A percentile compares a stretch with the other conserved stretches of the same genome.
These are phyloP conservation scores for human (Homo sapiens) DNA, from an alignment of 2,113 vertebrate species.

Conservation along the genomic window DNA sequence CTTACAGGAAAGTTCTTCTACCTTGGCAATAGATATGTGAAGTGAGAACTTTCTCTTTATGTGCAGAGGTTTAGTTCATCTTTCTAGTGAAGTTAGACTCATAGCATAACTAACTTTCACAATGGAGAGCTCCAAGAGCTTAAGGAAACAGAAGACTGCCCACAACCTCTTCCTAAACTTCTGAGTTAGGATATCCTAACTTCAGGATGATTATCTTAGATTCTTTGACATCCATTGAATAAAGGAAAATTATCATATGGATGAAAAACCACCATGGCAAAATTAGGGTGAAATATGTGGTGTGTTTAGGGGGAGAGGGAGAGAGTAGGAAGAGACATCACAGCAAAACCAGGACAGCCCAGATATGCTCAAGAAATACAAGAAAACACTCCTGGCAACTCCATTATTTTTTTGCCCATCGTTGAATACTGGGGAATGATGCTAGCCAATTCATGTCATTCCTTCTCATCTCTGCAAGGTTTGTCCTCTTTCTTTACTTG, in stretches of 20 bases:
- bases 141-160: background rate
- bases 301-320: background rate
- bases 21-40: background rate
- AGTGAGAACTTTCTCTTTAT: background rate
- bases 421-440: background rate
- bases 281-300: background rate
- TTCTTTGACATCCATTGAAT: background rate
- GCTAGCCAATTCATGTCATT: background rate
- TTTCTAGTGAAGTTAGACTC: background rate
- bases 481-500: background rate
- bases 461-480: background rate
- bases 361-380: background rate
- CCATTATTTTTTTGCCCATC: background rate
- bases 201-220: background rate
- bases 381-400: background rate
- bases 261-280: background rate
- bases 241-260: background rate
- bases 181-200: background rate
- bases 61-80: background rate
- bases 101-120: background rate
- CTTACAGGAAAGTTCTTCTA: background rate
- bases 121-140: background rate
- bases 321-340: background rate
- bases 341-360: background rate
- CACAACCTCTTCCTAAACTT: background rate